Base-by-base conservation (phyloP, 2,113 vertebrate genomes). In the Lasiurus cinereus region DNA sequence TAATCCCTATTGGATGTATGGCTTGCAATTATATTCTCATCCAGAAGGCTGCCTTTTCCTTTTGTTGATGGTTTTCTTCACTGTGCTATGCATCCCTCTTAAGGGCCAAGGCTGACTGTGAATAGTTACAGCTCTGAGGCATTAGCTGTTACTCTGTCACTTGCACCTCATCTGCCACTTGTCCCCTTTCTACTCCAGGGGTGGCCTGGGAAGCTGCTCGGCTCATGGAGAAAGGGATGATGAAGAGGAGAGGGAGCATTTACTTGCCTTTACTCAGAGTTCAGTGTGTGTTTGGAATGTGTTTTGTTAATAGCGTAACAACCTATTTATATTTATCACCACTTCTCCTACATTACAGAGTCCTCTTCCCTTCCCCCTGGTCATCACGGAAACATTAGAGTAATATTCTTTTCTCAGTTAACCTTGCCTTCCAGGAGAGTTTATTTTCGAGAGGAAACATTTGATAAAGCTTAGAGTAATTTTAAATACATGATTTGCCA, bases 371-470 rank as follows among this genome's bases (percentile, higher is more conserved):
- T 67, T 13, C 77, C 43, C 36, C 24, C 24, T 22, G 2, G 72
- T 67, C 89, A 86, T 54, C 73, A 86, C 1, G 13, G 52, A 62
- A 80, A 90, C 94, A 43, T 87, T 88, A 82, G 62, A 96, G 90
- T 88, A 92, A 91, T 82, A 93, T 22, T 85, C 24, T 69, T 96
- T 95, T 96, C 82, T 94, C 84, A 67, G 78, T 97, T 97, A 97
- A 96, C 93, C 10, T 98, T 97, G 97, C 95, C 85, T 95, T 97
- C 90, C 82, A 72, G 86, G 73, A 88, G 84, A 95, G 85, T 78
- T 97, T 97, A 76, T 96, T 97, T 98, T 98, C 91, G 69, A 96
- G 96, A 97, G 93, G 67, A 97, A 97, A 91, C 94, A 94, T 96
- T 97, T 98, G 83, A 94, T 48, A 97, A 97, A 97, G 92, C 67